Evolutionary conservation across 2,113 vertebrate genomes (phyloP), one percentile per base, ranked within the genome.

Genomic region (Tyrannus savana): DNA sequence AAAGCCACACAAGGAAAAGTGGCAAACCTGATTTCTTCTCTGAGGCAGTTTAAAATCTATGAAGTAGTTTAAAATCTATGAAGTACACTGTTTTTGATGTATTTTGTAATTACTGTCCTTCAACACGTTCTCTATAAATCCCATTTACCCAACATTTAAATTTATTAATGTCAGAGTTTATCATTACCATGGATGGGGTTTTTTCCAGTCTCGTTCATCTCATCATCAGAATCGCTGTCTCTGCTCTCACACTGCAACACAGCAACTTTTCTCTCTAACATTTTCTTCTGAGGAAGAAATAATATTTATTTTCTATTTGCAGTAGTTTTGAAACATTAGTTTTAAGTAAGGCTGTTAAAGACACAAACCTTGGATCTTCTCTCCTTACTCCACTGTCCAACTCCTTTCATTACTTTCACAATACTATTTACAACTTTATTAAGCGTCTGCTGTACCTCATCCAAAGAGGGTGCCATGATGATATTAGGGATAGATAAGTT

Each of bases 311-410:
- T 69, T 93, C 39, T 79, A 69, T 74, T 85, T 87, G 27, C 52
- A 83, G 31, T 8, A 66, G 7, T 82, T 84, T 77, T 52, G 49
- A 84, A 82, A 31, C 19, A 59, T 47, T 46, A 46, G 6, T 25
- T 87, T 46, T 60, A 90, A 90, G 24, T 15, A 76, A 75, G 18
- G 17, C 13, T 86, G 19, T 60, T 82, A 87, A 85, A 87, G 46
- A 60, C 30, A 74, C 98, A 56, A 44, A 99, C 99, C 98, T 98
- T 98, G 46, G 98, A 98, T 85, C 98, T 96, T 69, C 98, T 98
- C 90, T 99, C 98, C 42, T 98, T 97, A 93, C 97, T 99, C 99
- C 99, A 99, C 83, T 99, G 98, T 81, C 97, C 96, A 12, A 99
- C 98, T 39, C 99, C 99, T 96, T 99, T 99, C 91, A 96, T 98